These are phyloP conservation scores for Montipora sp. DNA, from an alignment of 64 coral and sea anemone genomes.

Conservation along the genomic window DNA sequence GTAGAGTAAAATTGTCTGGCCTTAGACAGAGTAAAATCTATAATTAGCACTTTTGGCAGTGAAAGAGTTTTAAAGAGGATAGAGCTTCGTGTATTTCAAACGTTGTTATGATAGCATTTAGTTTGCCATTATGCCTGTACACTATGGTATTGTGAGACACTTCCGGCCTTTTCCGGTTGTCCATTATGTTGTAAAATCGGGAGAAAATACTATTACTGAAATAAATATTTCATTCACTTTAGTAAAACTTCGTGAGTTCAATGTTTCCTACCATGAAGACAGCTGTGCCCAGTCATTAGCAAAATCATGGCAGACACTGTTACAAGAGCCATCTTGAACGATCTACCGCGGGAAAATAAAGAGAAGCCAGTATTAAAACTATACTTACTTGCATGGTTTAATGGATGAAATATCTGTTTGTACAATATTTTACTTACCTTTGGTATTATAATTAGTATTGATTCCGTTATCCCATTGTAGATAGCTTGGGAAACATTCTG, in stretches of 20 bases:
- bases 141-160: no score
- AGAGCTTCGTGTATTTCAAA: no score
- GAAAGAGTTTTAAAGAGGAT: no score
- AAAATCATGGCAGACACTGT: constrained; percentile 3
- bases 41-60: no score
- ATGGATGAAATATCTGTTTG: not conserved
- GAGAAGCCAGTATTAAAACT: not conserved
- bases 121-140: no score
- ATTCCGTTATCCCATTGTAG: not conserved
- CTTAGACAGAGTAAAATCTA: no score
- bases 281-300: not conserved
- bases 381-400: no score
- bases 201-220: not conserved
- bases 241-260: not conserved
- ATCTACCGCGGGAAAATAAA: not conserved
- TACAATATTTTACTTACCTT: not conserved
- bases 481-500: not conserved
- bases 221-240: not conserved
- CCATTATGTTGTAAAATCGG: constrained; percentile 55
- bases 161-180: constrained; percentile 59
- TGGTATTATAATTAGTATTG: not conserved
- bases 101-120: no score
- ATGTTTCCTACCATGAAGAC: not conserved
- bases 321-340: not conserved
- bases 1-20: no score